Conservation (phyloP, 2,797 vertebrate species). For the Furcifer pardalis region DNA sequence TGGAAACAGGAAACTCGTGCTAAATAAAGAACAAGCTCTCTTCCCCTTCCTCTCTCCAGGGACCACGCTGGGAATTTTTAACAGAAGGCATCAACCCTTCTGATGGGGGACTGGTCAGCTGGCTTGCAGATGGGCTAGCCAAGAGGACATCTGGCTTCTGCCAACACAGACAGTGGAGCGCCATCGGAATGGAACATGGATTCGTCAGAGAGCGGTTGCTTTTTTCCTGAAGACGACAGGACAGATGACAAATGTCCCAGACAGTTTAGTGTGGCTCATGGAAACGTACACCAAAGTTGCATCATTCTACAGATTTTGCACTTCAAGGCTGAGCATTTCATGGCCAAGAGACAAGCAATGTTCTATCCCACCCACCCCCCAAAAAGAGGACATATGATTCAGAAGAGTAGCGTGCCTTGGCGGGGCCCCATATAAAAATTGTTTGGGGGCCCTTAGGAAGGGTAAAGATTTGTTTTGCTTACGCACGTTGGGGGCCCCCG, state of each 20-base stretch:
- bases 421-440: too few species aligned
- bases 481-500: too few species aligned
- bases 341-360: background rate
- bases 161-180: background rate
- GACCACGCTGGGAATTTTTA: background rate
- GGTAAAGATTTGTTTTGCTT: too few species aligned
- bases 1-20: constrained; percentile 49
- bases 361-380: background rate
- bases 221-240: background rate
- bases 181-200: background rate
- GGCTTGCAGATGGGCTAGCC: background rate
- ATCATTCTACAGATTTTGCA: background rate
- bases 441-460: too few species aligned
- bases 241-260: background rate
- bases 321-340: background rate
- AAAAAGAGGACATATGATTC: too few species aligned
- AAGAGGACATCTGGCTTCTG: background rate
- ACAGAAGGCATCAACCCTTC: background rate
- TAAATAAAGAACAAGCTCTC: constrained; percentile 10
- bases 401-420: too few species aligned
- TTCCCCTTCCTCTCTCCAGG: background rate
- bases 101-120: background rate
- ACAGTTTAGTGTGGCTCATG: background rate
- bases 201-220: background rate
- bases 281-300: background rate